Conservation (phyloP, 2,797 vertebrate genomes). For the Paguma larvata region DNA sequence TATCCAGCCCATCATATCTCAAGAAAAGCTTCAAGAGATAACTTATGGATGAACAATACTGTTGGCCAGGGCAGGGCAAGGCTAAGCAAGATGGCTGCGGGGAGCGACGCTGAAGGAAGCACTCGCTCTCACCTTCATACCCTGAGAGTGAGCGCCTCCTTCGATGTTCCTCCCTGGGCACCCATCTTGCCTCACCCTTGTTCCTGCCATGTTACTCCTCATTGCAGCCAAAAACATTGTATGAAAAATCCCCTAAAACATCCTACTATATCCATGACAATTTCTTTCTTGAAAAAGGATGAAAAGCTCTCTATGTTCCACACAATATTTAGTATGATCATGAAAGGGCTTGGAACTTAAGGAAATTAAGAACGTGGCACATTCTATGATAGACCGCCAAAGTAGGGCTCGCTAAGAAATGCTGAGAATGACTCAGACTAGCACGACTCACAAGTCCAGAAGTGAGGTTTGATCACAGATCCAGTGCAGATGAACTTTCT, state of each 20-base stretch:
- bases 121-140: not conserved
- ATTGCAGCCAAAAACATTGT: not conserved
- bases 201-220: too few relatives aligned
- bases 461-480: not conserved
- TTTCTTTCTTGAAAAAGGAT: not conserved
- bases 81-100: not conserved
- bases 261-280: not conserved
- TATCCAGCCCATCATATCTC: not conserved
- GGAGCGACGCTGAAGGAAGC: not conserved
- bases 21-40: not conserved
- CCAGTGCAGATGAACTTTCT: not conserved
- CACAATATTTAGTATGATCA: not conserved
- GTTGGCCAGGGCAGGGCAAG: not conserved
- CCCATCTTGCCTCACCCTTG: not conserved
- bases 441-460: not conserved
- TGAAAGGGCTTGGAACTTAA: not conserved
- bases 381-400: not conserved
- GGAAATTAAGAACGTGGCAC: not conserved
- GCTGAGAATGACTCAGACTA: not conserved
- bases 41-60: not conserved
- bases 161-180: too few relatives aligned
- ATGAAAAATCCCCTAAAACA: not conserved
- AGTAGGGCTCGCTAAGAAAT: not conserved
- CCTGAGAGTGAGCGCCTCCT: not conserved
- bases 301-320: not conserved